phyloP scores from a whole-genome alignment of 2,797 vertebrate species.

The Gallirallus australis region DNA sequence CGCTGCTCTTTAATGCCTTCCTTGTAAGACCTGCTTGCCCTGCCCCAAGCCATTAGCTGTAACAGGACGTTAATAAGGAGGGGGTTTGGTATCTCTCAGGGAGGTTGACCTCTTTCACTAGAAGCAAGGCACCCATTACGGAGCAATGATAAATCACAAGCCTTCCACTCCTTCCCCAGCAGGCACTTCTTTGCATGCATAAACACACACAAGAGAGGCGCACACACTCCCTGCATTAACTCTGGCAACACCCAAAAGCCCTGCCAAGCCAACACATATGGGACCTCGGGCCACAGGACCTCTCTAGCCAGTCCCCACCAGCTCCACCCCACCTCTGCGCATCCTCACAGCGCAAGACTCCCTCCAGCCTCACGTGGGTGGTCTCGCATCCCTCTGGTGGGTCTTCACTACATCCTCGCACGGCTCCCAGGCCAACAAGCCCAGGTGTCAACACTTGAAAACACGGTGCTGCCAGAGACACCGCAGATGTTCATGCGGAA shows the following conservation, averaged over 20 bases:
- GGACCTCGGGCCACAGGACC: not conserved
- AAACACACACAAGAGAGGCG: slow-evolving; percentile 14
- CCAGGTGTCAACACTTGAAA: not conserved
- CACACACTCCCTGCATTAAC: not conserved
- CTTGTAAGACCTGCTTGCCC: slow-evolving; percentile 78
- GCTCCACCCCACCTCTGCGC: not conserved
- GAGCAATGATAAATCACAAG: slow-evolving; percentile 81
- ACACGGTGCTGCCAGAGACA: not conserved
- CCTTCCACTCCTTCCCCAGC: slow-evolving; percentile 72
- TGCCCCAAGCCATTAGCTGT: slow-evolving; percentile 80
- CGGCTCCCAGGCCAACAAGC: not conserved
- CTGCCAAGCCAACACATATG: accelerated
- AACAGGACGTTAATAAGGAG: slow-evolving; percentile 81
- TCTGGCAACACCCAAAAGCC: slow-evolving; percentile 51
- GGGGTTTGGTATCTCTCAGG: slow-evolving; percentile 76
- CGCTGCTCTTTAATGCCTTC: slow-evolving; percentile 73
- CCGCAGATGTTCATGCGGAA: not conserved
- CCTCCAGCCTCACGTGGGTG: not conserved
- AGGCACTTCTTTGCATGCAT: slow-evolving; percentile 76
- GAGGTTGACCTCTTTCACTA: slow-evolving; percentile 75
- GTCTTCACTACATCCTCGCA: accelerated
- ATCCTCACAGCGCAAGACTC: not conserved
- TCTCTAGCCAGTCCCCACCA: not conserved
- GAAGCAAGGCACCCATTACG: slow-evolving; percentile 79
- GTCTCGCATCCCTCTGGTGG: not conserved